phyloP scores from a whole-genome alignment of 2,888 invertebrate genomes.

The Drosophila tanythrix region DNA sequence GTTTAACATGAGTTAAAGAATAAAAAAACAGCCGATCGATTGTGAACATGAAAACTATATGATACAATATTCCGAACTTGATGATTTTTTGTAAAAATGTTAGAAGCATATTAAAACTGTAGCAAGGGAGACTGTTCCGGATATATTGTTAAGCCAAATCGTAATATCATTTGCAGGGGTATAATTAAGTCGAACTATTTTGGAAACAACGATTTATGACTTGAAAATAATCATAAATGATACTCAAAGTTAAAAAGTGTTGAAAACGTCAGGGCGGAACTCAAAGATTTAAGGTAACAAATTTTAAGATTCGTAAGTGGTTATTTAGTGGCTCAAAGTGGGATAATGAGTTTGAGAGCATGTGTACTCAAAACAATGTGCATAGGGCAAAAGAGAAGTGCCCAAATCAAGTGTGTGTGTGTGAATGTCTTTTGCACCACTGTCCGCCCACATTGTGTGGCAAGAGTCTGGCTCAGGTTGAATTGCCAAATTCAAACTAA shows the following conservation, averaged over 20 bases:
- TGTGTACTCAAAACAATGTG: constrained; percentile 7
- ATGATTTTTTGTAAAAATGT: background rate
- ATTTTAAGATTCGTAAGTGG: background rate
- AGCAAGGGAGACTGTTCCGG: background rate
- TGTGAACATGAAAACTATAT: background rate
- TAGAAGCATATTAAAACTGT: background rate
- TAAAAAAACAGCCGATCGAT: background rate
- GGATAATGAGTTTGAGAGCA: constrained; percentile 6
- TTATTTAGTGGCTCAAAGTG: background rate
- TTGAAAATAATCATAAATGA: background rate
- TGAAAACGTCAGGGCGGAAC: background rate
- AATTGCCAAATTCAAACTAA: constrained; percentile 36
- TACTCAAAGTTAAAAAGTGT: background rate
- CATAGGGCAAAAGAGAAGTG: background rate
- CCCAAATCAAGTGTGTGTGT: constrained; percentile 2
- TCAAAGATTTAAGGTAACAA: background rate
- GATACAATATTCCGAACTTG: background rate
- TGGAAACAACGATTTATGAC: background rate
- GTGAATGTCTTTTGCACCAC: constrained; percentile 38
- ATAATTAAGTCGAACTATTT: background rate
- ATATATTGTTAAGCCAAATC: background rate
- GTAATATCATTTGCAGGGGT: background rate
- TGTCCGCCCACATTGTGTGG: constrained; percentile 48
- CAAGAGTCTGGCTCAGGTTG: constrained; percentile 10
- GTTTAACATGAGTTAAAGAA: background rate